phyloP scores from a whole-genome alignment of 2,113 vertebrate genomes.

The Psammodynastes pulverulentus region DNA sequence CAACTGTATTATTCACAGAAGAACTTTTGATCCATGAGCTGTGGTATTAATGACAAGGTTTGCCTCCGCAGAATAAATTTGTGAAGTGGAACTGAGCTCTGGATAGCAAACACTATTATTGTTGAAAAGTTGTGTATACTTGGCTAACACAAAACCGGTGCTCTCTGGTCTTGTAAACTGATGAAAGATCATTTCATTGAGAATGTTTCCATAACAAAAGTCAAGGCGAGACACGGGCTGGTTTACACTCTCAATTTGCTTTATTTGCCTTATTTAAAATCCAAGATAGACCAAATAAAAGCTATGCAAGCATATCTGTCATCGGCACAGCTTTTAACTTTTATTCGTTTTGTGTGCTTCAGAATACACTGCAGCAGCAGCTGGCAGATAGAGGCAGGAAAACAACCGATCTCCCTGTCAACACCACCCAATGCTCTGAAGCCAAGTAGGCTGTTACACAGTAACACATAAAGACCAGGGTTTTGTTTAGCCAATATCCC shows the following conservation, averaged over 20 bases:
- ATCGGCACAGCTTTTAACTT: slow-evolving; percentile 71
- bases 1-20: slow-evolving; percentile 8
- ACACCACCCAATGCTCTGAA: slow-evolving; percentile 74
- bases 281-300: slow-evolving; percentile 71
- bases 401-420: slow-evolving; percentile 77
- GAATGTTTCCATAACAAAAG: slow-evolving; percentile 44
- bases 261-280: slow-evolving; percentile 72
- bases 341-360: slow-evolving; percentile 72
- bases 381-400: slow-evolving; percentile 81
- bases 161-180: slow-evolving; percentile 54
- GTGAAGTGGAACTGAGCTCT: slow-evolving; percentile 58
- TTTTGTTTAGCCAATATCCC: slow-evolving; percentile 76
- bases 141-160: slow-evolving; percentile 41
- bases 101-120: slow-evolving; percentile 31
- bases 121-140: slow-evolving; percentile 57
- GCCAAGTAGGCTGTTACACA: slow-evolving; percentile 72
- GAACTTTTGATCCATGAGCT: slow-evolving; percentile 37
- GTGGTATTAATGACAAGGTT: slow-evolving; percentile 43
- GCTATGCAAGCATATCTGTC: slow-evolving; percentile 87
- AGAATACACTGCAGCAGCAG: slow-evolving; percentile 77
- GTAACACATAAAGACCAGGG: slow-evolving; percentile 64
- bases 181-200: slow-evolving; percentile 65
- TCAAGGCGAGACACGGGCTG: slow-evolving; percentile 9
- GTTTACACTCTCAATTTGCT: slow-evolving; percentile 67
- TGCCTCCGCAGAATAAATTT: slow-evolving; percentile 1